Evolutionary conservation across 2,113 vertebrate genomes (phyloP).

Genomic region (Callocephalon fimbriatum): DNA sequence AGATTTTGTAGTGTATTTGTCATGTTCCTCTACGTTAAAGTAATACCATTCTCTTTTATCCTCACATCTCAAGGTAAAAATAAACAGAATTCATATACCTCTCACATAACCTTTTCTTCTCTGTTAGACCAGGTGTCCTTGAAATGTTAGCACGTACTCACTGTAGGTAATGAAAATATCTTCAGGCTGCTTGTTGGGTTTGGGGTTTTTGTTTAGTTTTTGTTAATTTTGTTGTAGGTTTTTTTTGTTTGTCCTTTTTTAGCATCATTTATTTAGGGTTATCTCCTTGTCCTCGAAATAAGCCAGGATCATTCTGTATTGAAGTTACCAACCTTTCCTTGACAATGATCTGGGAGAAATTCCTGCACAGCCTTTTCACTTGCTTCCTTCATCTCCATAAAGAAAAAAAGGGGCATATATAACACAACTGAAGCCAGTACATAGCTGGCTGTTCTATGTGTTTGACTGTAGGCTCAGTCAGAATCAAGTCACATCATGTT

Average conservation of each 20-base stretch:
- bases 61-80: neutral
- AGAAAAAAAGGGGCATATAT: neutral
- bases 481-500: neutral
- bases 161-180: constrained; percentile 78
- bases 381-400: constrained; percentile 69
- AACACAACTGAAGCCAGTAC: neutral
- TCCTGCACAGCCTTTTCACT: constrained; percentile 75
- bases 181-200: constrained; percentile 52
- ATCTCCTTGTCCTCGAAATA: constrained; percentile 74
- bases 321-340: constrained; percentile 76
- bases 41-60: neutral
- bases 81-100: neutral
- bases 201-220: neutral
- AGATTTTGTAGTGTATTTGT: neutral
- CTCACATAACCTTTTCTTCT: neutral
- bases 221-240: neutral
- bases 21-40: neutral
- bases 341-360: constrained; percentile 72
- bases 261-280: constrained; percentile 80
- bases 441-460: neutral
- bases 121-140: neutral
- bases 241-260: constrained; percentile 65
- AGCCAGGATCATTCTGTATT: constrained; percentile 72
- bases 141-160: neutral
- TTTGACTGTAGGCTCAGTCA: neutral